Conservation (phyloP, 2,888 invertebrate genomes). For the Kuschelorhynchus macadamiae region DNA sequence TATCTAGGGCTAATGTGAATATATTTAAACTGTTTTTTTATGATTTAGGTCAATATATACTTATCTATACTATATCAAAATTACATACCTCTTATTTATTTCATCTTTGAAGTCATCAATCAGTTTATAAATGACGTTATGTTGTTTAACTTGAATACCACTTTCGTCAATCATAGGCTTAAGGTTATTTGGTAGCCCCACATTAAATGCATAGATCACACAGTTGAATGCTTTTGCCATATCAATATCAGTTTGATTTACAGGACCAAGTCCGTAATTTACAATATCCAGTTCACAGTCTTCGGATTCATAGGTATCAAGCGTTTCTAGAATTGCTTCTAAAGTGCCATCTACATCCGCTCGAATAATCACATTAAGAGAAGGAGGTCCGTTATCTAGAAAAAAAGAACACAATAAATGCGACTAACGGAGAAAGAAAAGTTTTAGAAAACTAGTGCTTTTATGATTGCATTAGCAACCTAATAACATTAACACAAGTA, state of each 20-base stretch:
- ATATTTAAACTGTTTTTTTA: no score
- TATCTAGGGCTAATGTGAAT: no score
- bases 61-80: no score
- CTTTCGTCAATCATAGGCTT: constrained; percentile 69
- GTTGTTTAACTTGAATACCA: constrained; percentile 75
- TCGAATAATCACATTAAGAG: constrained; percentile 70
- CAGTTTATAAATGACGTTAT: constrained; percentile 94
- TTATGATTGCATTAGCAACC: no score
- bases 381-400: constrained; percentile 63
- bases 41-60: no score
- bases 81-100: constrained; percentile 75
- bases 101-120: constrained; percentile 90
- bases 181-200: constrained; percentile 71
- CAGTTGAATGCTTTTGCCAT: constrained; percentile 83
- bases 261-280: constrained; percentile 91
- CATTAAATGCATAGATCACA: constrained; percentile 91
- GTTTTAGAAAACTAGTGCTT: no score
- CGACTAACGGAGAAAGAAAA: no score
- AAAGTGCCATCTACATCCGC: constrained; percentile 97
- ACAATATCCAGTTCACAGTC: constrained; percentile 87
- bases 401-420: no score
- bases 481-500: no score
- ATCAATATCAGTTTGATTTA: constrained; percentile 88
- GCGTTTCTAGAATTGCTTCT: constrained; percentile 92
- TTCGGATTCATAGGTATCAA: constrained; percentile 87